Evolutionary conservation across 2,888 invertebrate species (phyloP).

Genomic region (Drosophila maculinotata): DNA sequence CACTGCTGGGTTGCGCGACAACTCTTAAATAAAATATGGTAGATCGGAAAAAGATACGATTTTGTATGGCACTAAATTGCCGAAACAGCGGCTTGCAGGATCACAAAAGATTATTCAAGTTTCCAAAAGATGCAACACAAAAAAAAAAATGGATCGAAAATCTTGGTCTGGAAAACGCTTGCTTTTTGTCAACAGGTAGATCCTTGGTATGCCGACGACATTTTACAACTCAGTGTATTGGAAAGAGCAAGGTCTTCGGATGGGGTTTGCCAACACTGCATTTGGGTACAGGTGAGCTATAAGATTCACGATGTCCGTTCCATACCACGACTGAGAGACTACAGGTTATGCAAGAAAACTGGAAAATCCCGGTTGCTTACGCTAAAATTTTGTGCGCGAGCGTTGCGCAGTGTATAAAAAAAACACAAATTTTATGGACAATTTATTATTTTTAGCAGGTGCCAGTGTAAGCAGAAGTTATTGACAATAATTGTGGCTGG

Average conservation of each 20-base stretch:
- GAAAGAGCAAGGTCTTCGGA: conserved; percentile 4
- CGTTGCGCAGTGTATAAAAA: too few relatives aligned
- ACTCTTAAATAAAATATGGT: not conserved
- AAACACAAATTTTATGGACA: too few relatives aligned
- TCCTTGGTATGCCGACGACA: conserved; percentile 42
- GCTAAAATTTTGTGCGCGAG: too few relatives aligned
- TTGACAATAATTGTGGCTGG: too few relatives aligned
- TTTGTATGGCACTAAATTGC: conserved; percentile 29
- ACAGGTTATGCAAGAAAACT: too few relatives aligned
- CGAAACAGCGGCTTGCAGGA: conserved; percentile 24
- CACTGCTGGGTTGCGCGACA: not conserved
- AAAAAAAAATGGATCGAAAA: conserved; percentile 49
- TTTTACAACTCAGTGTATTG: conserved; percentile 32
- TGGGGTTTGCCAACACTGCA: conserved; percentile 49
- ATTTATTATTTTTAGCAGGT: too few relatives aligned
- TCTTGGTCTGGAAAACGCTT: conserved; percentile 10
- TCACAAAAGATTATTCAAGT: conserved; percentile 16
- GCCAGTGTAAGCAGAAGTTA: too few relatives aligned
- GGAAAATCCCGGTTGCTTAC: too few relatives aligned
- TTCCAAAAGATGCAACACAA: conserved; percentile 26
- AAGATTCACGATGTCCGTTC: too few relatives aligned
- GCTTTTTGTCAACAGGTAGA: not conserved
- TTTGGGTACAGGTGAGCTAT: conserved; percentile 24
- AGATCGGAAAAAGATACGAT: not conserved
- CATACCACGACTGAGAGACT: too few relatives aligned